Conservation (phyloP, 2,797 vertebrate species). For the Microctenopoma stevenorrisi region DNA sequence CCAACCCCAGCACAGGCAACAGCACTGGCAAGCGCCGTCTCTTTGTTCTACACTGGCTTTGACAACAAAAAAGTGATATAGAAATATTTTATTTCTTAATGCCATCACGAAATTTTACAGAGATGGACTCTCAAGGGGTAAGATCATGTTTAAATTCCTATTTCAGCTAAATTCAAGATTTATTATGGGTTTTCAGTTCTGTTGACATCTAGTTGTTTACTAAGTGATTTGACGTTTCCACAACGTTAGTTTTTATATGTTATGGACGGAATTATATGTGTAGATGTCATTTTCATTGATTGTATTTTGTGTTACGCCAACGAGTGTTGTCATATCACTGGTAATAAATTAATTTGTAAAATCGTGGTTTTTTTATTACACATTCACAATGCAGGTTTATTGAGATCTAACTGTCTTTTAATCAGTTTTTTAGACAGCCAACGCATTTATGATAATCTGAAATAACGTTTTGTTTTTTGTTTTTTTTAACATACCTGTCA, state of each 20-base stretch:
- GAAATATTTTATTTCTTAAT: constrained; percentile 53
- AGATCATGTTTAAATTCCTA: constrained; percentile 44
- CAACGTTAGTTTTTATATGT: neutral
- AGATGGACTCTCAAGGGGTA: constrained; percentile 81
- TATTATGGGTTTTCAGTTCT: constrained; percentile 19
- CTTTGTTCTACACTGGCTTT: constrained; percentile 81
- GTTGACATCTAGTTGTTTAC: constrained; percentile 48
- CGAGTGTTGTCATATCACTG: neutral
- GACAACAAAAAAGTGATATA: constrained; percentile 57
- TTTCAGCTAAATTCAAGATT: constrained; percentile 27
- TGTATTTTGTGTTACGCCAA: neutral
- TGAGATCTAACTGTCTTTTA: neutral
- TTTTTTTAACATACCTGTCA: neutral
- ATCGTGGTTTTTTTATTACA: neutral
- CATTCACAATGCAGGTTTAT: neutral
- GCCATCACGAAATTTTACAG: constrained; percentile 70
- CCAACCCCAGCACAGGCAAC: constrained; percentile 64
- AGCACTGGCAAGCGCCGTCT: constrained; percentile 64
- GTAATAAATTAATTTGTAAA: neutral
- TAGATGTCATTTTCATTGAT: neutral
- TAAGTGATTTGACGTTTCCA: neutral
- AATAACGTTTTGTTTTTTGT: neutral
- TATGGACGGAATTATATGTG: neutral
- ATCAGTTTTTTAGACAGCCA: neutral
- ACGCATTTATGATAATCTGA: neutral